phyloP scores from a whole-genome alignment of 2,113 vertebrate genomes.

The Poeciliopsis turrubarensis region DNA sequence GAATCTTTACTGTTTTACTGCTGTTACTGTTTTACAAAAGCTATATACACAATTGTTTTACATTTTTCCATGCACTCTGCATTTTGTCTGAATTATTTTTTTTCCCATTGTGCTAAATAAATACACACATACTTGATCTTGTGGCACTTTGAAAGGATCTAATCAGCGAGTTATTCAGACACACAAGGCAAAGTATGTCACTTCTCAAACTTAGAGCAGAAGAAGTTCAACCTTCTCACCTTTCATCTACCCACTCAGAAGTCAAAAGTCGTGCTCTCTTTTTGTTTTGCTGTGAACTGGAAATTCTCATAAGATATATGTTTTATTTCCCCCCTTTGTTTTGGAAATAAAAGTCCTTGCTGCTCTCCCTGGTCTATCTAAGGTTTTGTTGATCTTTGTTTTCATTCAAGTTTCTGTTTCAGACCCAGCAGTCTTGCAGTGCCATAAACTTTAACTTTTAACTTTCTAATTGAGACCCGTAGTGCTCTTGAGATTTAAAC shows the following conservation, averaged over 20 bases:
- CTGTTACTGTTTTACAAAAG: background rate
- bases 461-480: background rate
- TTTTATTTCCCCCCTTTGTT: background rate
- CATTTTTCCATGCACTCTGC: background rate
- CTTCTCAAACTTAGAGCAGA: background rate
- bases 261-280: background rate
- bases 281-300: background rate
- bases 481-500: background rate
- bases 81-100: background rate
- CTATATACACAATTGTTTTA: background rate
- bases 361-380: no score
- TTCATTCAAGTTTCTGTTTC: background rate
- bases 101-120: no score
- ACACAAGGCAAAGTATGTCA: background rate
- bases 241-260: constrained; percentile 1
- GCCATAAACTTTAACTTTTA: constrained; percentile 1
- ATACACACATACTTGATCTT: background rate
- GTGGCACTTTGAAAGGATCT: background rate
- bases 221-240: background rate
- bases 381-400: background rate
- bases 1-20: background rate
- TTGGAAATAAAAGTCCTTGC: background rate
- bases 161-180: background rate
- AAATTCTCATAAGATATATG: background rate
- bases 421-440: background rate